phyloP scores from a whole-genome alignment of 2,797 vertebrate genomes.

The Sorex maritimensis region DNA sequence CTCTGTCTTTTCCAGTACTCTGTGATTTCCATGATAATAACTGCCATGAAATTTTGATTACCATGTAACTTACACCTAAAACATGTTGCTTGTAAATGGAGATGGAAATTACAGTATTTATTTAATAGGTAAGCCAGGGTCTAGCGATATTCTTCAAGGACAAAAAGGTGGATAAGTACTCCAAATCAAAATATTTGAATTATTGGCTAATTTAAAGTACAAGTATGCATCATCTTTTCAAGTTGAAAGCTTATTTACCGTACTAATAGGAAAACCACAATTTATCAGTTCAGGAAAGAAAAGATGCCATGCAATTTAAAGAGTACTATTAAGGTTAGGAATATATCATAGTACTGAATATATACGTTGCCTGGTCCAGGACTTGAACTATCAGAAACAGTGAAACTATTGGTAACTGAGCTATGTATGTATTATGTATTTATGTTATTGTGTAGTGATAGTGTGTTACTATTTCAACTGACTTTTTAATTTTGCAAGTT shows the following conservation, averaged over 20 bases:
- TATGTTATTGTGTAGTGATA: neutral
- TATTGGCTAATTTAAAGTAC: too few species aligned
- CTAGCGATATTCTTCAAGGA: neutral
- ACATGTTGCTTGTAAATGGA: neutral
- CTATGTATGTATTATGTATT: neutral
- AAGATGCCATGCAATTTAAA: too few species aligned
- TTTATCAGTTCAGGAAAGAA: too few species aligned
- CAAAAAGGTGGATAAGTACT: neutral
- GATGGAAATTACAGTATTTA: neutral
- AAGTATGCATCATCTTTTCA: neutral
- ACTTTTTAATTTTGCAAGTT: neutral
- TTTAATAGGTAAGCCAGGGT: neutral
- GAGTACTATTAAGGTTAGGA: too few species aligned
- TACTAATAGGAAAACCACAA: too few species aligned
- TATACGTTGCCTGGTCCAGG: too few species aligned
- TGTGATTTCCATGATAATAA: neutral
- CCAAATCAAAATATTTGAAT: slow-evolving; percentile 4
- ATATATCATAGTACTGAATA: too few species aligned
- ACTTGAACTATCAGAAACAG: neutral
- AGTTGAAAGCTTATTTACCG: neutral
- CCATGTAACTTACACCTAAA: neutral
- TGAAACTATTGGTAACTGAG: neutral
- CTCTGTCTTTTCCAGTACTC: neutral
- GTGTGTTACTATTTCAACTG: slow-evolving; percentile 6
- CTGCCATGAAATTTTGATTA: neutral